These are phyloP conservation scores for Pyrochroa serraticornis DNA, from an alignment of 2,888 invertebrate genomes.

Conservation along the genomic window DNA sequence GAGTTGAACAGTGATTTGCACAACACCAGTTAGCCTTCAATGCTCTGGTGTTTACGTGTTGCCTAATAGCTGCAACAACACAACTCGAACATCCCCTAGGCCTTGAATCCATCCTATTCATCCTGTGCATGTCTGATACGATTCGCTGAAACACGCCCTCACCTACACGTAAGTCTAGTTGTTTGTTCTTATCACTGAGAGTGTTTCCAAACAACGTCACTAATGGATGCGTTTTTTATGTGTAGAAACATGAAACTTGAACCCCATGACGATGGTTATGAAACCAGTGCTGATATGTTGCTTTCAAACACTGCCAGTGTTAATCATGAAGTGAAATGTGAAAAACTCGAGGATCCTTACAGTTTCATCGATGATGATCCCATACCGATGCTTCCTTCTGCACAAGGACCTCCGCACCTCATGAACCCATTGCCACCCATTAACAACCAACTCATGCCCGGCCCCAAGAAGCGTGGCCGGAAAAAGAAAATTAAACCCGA, in stretches of 20 bases:
- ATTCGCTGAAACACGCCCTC: constrained; percentile 39
- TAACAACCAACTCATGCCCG: constrained; percentile 56
- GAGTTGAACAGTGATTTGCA: background rate
- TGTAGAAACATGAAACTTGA: constrained; percentile 63
- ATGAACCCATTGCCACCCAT: constrained; percentile 56
- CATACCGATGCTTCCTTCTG: constrained; percentile 56
- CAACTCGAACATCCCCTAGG: constrained; percentile 39
- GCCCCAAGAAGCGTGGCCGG: constrained; percentile 82
- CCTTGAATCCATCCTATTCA: constrained; percentile 39
- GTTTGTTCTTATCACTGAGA: constrained; percentile 20
- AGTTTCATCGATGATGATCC: constrained; percentile 85
- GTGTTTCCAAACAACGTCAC: constrained; percentile 28
- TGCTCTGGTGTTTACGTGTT: constrained; percentile 39
- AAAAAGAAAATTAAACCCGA: constrained; percentile 83
- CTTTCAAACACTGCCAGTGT: constrained; percentile 55
- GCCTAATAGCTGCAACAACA: constrained; percentile 40
- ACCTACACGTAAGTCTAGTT: constrained; percentile 32
- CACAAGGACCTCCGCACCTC: constrained; percentile 46
- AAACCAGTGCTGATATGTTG: constrained; percentile 75
- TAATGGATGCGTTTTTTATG: constrained; percentile 26
- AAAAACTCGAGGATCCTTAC: constrained; percentile 75
- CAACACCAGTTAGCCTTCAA: constrained; percentile 42
- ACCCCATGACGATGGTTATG: constrained; percentile 88
- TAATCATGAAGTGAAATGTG: constrained; percentile 57
- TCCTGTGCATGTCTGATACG: constrained; percentile 34